Evolutionary conservation across 2,113 vertebrate genomes (phyloP).

Genomic region (Nothocercus nigrocapillus): DNA sequence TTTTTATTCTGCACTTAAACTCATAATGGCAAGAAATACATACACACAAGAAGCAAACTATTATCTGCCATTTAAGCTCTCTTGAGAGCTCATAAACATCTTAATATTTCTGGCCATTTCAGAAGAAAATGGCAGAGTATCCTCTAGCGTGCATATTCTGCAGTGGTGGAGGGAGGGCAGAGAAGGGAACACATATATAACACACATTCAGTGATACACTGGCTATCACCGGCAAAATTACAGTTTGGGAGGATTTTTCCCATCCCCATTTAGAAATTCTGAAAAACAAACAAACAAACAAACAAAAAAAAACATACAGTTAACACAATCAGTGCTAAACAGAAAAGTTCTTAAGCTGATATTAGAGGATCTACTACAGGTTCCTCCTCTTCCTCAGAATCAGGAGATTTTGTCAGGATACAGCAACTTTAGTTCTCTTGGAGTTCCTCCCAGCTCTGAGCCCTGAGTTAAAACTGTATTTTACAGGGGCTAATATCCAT

Average conservation of each 20-base stretch:
- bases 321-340: neutral
- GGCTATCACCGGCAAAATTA: neutral
- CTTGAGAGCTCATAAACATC: neutral
- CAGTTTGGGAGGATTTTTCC: neutral
- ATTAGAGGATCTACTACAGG: neutral
- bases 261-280: neutral
- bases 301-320: neutral
- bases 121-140: neutral
- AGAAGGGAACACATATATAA: neutral
- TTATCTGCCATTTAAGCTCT: slow-evolving; percentile 13
- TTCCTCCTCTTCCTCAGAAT: neutral
- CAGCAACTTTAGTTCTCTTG: neutral
- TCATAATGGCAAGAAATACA: neutral
- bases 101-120: slow-evolving; percentile 4
- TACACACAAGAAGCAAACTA: neutral
- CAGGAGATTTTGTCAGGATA: neutral
- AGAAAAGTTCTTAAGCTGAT: neutral
- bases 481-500: neutral
- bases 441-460: neutral
- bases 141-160: neutral
- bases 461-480: neutral
- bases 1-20: slow-evolving; percentile 57
- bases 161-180: neutral
- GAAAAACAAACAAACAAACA: neutral
- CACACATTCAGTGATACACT: neutral